phyloP scores from a whole-genome alignment of 2,113 vertebrate genomes.

The Cercocebus atys region DNA sequence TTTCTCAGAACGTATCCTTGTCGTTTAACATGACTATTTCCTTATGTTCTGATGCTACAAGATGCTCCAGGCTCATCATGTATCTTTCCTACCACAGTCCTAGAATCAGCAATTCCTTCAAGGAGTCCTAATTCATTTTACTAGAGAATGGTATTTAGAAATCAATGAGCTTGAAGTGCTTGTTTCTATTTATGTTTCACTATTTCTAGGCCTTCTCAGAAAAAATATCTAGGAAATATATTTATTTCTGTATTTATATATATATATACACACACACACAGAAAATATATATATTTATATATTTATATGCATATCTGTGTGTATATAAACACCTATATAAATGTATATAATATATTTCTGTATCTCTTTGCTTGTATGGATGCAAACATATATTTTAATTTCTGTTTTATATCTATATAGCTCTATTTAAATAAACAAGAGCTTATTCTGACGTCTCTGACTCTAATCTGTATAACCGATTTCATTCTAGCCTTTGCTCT shows the following conservation, averaged over 20 bases:
- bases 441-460: background rate
- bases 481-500: background rate
- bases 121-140: background rate
- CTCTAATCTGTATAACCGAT: background rate
- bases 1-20: background rate
- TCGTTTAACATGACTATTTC: background rate
- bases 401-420: background rate
- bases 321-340: background rate
- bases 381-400: background rate
- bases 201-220: background rate
- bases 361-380: background rate
- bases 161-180: background rate
- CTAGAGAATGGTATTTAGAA: background rate
- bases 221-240: background rate
- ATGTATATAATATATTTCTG: background rate
- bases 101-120: background rate
- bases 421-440: background rate
- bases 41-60: background rate
- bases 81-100: background rate
- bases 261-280: accelerated
- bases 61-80: background rate
- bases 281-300: background rate
- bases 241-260: background rate
- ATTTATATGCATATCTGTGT: background rate
- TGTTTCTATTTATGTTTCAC: background rate